Conservation (phyloP, 2,113 vertebrate genomes). For the Entomyzon cyanotis region DNA sequence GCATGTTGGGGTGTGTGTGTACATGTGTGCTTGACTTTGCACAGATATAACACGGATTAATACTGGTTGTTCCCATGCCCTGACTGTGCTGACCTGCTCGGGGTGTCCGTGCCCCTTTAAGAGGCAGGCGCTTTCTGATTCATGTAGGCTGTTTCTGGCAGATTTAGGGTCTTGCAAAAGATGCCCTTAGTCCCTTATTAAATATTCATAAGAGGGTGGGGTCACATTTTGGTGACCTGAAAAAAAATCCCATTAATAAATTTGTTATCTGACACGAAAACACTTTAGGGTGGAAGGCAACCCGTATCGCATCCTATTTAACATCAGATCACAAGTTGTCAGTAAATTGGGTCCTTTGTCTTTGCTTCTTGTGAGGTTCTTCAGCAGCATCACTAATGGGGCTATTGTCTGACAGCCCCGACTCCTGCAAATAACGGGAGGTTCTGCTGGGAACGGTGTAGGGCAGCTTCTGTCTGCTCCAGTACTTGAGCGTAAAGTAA, state of each 20-base stretch:
- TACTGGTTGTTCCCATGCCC: neutral
- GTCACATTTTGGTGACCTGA: slow-evolving; percentile 71
- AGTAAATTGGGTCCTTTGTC: slow-evolving; percentile 55
- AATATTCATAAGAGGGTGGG: slow-evolving; percentile 79
- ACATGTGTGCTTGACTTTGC: neutral
- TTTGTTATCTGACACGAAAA: slow-evolving; percentile 69
- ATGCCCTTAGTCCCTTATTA: slow-evolving; percentile 60
- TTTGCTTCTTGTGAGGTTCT: slow-evolving; percentile 41
- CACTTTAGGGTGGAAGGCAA: slow-evolving; percentile 58
- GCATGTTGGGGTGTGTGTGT: neutral
- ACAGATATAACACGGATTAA: rapidly evolving
- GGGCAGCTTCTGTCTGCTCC: neutral
- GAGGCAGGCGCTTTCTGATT: slow-evolving; percentile 43
- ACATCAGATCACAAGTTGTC: slow-evolving; percentile 50
- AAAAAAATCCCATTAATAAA: slow-evolving; percentile 76
- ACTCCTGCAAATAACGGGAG: neutral
- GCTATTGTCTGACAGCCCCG: slow-evolving; percentile 12
- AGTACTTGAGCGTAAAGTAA: neutral
- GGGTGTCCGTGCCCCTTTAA: slow-evolving; percentile 55
- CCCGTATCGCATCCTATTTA: slow-evolving; percentile 21
- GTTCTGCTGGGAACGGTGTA: neutral
- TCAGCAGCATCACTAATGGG: slow-evolving; percentile 20
- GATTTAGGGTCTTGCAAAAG: slow-evolving; percentile 67
- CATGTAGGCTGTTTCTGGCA: slow-evolving; percentile 37
- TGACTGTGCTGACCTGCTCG: neutral